phyloP scores from a whole-genome alignment of 1,140 invertebrate species.

The Anthonomus grandis region DNA sequence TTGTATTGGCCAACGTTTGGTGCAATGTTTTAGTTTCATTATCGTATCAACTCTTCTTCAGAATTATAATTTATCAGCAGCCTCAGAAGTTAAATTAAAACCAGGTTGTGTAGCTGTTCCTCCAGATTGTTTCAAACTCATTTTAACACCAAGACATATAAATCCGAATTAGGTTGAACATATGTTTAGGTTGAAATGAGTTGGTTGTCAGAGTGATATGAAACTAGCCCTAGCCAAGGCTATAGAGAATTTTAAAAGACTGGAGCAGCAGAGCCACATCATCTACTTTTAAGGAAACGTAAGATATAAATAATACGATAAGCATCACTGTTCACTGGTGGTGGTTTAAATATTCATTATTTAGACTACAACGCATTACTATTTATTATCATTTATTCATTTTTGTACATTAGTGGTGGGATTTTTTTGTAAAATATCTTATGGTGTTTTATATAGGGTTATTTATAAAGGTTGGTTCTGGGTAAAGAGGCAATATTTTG shows the following conservation, averaged over 20 bases:
- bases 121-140: conserved; percentile 60
- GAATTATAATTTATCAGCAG: conserved; percentile 65
- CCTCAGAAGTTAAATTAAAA: conserved; percentile 55
- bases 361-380: background rate
- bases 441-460: too few species aligned
- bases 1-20: conserved; percentile 84
- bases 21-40: conserved; percentile 71
- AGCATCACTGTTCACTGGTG: conserved; percentile 22
- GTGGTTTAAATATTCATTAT: too few species aligned
- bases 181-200: background rate
- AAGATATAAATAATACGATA: conserved; percentile 1
- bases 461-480: too few species aligned
- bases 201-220: conserved; percentile 5
- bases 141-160: conserved; percentile 51
- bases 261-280: conserved; percentile 25
- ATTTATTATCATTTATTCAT: conserved; percentile 24
- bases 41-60: conserved; percentile 71
- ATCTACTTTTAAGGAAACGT: conserved; percentile 14
- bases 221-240: conserved; percentile 10
- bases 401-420: conserved; percentile 8
- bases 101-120: conserved; percentile 68
- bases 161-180: conserved; percentile 5
- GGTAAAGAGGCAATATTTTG: too few species aligned
- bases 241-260: conserved; percentile 16
- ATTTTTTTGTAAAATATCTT: conserved; percentile 3